Evolutionary conservation across 2,888 invertebrate genomes (phyloP).

Genomic region (Cerceris rybyensis): DNA sequence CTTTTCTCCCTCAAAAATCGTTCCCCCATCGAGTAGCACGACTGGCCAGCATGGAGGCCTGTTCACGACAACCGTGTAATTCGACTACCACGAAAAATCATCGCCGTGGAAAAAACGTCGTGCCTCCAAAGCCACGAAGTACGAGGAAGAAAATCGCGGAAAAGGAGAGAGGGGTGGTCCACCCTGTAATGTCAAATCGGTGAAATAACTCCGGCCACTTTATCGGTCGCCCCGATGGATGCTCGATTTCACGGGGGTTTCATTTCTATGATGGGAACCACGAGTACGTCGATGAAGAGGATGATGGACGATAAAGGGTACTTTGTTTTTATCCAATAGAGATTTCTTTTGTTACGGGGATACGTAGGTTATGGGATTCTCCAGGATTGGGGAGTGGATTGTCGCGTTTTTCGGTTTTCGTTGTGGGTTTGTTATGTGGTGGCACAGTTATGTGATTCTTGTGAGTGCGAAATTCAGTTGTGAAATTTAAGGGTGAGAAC

Average conservation of each 20-base stretch:
- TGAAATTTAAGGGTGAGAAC: too few relatives aligned
- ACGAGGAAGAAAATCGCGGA: constrained; percentile 35
- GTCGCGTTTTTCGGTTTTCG: too few relatives aligned
- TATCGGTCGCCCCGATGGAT: constrained; percentile 12
- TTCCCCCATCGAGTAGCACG: constrained; percentile 13
- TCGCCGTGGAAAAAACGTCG: constrained; percentile 74
- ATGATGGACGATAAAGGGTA: background rate
- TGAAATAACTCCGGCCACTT: constrained; percentile 23
- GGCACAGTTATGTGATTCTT: too few relatives aligned
- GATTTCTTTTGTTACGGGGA: too few relatives aligned
- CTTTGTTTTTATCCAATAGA: background rate
- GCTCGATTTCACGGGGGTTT: constrained; percentile 45
- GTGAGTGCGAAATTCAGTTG: too few relatives aligned
- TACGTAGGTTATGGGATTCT: too few relatives aligned
- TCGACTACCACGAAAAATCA: constrained; percentile 73
- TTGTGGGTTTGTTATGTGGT: too few relatives aligned
- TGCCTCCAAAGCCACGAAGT: constrained; percentile 37
- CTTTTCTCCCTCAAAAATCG: constrained; percentile 33
- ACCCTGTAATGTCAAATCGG: constrained; percentile 18
- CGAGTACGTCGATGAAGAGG: background rate
- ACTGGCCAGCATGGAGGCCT: constrained; percentile 59
- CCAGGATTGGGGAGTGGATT: too few relatives aligned
- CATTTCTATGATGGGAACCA: constrained; percentile 10
- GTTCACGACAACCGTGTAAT: constrained; percentile 80
- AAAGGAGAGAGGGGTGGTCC: constrained; percentile 18